A percentile compares a stretch with the other conserved stretches of the same genome.
Conservation (phyloP, 2,113 vertebrate genomes). For the Cyprinodon variegatus region DNA sequence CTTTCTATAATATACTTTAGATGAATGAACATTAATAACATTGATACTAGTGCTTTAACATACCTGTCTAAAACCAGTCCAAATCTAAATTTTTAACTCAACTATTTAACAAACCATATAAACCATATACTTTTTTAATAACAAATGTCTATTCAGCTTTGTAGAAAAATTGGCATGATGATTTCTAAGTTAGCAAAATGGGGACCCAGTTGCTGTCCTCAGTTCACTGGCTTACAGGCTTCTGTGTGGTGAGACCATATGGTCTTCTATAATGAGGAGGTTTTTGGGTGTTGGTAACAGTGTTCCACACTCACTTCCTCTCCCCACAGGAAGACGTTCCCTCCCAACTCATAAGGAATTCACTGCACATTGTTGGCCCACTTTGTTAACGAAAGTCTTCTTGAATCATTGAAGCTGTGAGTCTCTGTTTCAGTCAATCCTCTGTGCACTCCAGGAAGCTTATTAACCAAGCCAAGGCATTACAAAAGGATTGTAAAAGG, state of each 20-base stretch:
- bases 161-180: slow-evolving; percentile 18
- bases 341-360: slow-evolving; percentile 64
- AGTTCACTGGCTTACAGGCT: slow-evolving; percentile 66
- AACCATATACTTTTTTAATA: not conserved
- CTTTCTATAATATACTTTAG: not conserved
- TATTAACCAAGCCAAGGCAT: slow-evolving; percentile 69
- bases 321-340: slow-evolving; percentile 61
- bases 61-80: not conserved
- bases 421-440: slow-evolving; percentile 70
- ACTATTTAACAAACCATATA: slow-evolving; percentile 34
- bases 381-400: slow-evolving; percentile 75
- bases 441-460: slow-evolving; percentile 61
- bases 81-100: slow-evolving; percentile 14
- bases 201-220: slow-evolving; percentile 47
- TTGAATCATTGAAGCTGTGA: slow-evolving; percentile 70
- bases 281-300: slow-evolving; percentile 63
- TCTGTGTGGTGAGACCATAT: slow-evolving; percentile 69
- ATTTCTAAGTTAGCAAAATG: slow-evolving; percentile 38
- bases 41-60: not conserved
- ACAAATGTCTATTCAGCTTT: slow-evolving; percentile 14
- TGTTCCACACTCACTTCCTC: slow-evolving; percentile 70
- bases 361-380: slow-evolving; percentile 65
- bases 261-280: slow-evolving; percentile 73
- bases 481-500: slow-evolving; percentile 61
- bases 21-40: not conserved